These are phyloP conservation scores for Reticulitermes lucifugus DNA, from an alignment of 2,888 invertebrate genomes.

Conservation along the genomic window DNA sequence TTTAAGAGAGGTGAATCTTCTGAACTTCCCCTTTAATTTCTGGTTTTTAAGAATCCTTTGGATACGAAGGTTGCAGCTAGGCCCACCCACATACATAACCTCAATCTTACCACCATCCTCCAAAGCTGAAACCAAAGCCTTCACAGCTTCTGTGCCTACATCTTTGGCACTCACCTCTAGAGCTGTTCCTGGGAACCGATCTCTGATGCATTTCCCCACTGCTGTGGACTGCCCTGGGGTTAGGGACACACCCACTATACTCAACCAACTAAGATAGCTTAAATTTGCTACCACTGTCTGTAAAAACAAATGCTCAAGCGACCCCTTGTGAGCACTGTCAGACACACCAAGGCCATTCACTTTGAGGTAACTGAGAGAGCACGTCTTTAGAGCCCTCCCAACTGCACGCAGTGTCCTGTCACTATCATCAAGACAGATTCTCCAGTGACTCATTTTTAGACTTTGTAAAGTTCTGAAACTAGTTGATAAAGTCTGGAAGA, in stretches of 20 bases:
- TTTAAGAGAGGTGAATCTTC: conserved; percentile 54
- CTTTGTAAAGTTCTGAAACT: conserved; percentile 64
- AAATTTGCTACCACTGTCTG: conserved; percentile 59
- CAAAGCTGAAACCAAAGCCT: conserved; percentile 60
- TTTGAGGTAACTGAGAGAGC: conserved; percentile 62
- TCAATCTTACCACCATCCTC: conserved; percentile 62
- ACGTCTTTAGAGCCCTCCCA: conserved; percentile 60
- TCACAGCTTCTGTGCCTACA: conserved; percentile 60
- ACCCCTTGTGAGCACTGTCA: conserved; percentile 60
- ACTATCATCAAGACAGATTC: conserved; percentile 57
- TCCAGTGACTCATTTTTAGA: conserved; percentile 62
- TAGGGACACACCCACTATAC: conserved; percentile 61
- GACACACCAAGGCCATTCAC: conserved; percentile 61
- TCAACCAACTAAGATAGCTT: conserved; percentile 61
- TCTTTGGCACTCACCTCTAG: conserved; percentile 62
- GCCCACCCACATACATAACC: conserved; percentile 61
- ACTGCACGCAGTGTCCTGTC: conserved; percentile 62
- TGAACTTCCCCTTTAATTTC: conserved; percentile 54
- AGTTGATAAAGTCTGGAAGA: conserved; percentile 64
- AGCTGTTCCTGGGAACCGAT: conserved; percentile 60
- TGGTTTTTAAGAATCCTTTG: conserved; percentile 52
- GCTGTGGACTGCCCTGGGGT: conserved; percentile 60
- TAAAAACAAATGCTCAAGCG: conserved; percentile 62
- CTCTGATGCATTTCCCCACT: conserved; percentile 62
- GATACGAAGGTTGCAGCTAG: conserved; percentile 57